Percentiles rank a stretch among this genome's conserved stretches.
Conservation (phyloP, 2,113 vertebrate genomes). For the Meles meles region DNA sequence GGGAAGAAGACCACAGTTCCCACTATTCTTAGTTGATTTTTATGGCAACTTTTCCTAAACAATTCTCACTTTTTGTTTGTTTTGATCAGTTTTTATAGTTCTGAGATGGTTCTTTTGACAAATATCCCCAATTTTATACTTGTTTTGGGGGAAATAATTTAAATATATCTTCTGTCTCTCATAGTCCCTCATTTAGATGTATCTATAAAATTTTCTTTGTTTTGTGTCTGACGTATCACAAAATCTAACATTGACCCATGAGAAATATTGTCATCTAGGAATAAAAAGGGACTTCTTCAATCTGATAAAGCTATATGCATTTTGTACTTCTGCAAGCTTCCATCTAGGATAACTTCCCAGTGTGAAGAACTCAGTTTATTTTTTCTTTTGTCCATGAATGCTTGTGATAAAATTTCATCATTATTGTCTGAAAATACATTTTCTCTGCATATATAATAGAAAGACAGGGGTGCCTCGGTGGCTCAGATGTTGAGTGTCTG, state of each 20-base stretch:
- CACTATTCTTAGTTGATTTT: background rate
- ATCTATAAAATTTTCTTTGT: background rate
- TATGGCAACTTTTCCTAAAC: background rate
- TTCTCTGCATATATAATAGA: background rate
- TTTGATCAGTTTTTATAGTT: background rate
- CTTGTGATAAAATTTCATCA: background rate
- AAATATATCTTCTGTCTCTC: background rate
- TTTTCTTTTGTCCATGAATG: background rate
- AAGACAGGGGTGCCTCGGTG: background rate
- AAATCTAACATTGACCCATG: background rate
- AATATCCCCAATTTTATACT: background rate
- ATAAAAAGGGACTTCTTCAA: background rate
- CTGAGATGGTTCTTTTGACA: background rate
- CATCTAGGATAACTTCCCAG: background rate
- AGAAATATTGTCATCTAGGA: background rate
- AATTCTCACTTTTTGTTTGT: background rate
- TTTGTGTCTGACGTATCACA: background rate
- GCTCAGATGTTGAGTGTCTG: no score
- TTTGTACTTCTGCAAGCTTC: background rate
- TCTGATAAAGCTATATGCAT: background rate
- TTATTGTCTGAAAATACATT: background rate
- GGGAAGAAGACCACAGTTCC: background rate
- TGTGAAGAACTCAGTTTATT: background rate
- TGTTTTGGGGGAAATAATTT: background rate
- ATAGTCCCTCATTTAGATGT: background rate